These are phyloP conservation scores for Apotomis betuletana DNA, from an alignment of 2,888 invertebrate species.

Conservation along the genomic window DNA sequence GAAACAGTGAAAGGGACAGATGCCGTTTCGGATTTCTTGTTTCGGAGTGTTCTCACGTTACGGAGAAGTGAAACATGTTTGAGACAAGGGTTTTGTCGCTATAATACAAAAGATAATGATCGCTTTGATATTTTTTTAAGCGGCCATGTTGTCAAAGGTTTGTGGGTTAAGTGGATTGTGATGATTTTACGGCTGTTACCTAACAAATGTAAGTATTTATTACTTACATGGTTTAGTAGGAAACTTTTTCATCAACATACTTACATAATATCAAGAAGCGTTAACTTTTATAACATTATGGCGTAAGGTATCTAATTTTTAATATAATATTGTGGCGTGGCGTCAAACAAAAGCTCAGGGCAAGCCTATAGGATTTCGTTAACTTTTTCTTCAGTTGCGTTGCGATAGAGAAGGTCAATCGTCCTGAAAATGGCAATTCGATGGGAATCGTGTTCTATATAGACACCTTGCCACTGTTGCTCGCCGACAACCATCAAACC, in stretches of 20 bases:
- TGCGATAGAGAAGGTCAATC: no score
- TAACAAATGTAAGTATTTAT: background rate
- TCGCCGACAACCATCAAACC: no score
- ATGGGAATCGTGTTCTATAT: no score
- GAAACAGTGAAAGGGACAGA: slow-evolving; percentile 2
- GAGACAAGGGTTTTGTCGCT: slow-evolving; percentile 41
- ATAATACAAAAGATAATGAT: slow-evolving; percentile 34
- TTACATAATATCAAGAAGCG: no score
- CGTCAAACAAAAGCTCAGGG: no score
- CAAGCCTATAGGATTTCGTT: no score
- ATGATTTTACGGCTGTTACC: slow-evolving; percentile 10
- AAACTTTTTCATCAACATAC: background rate
- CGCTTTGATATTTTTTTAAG: slow-evolving; percentile 30
- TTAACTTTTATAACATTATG: no score
- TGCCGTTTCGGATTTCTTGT: slow-evolving; percentile 21
- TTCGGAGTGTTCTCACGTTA: slow-evolving; percentile 29
- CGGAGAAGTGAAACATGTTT: slow-evolving; percentile 39
- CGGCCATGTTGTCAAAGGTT: slow-evolving; percentile 18
- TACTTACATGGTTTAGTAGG: background rate
- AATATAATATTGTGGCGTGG: no score
- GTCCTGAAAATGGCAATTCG: no score
- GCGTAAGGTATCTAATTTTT: no score
- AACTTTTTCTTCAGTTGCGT: no score
- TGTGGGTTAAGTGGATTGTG: slow-evolving; percentile 23
- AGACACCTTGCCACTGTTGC: no score